Percentiles rank a stretch among this genome's conserved stretches.
Conservation (phyloP, 2,888 invertebrate species). For the Cantharis flavilabris region DNA sequence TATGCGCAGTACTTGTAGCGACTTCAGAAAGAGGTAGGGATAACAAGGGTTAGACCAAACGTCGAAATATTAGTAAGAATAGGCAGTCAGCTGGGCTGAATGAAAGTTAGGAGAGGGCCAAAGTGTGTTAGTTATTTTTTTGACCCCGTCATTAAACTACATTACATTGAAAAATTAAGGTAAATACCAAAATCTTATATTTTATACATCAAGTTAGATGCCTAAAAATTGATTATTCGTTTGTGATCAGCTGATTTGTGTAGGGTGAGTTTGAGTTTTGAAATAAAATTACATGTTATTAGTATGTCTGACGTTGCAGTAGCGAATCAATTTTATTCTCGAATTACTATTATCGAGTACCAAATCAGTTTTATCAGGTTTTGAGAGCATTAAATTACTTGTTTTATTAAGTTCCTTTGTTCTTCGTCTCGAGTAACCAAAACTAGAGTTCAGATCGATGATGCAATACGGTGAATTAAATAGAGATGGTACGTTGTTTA, state of each 20-base stretch:
- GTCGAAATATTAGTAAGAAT: slow-evolving; percentile 9
- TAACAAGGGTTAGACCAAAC: slow-evolving; percentile 23
- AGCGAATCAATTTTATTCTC: neutral
- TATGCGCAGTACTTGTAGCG: neutral
- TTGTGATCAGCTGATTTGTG: slow-evolving; percentile 1
- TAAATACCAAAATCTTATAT: neutral
- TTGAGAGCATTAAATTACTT: slow-evolving; percentile 3
- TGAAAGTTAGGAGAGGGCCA: slow-evolving; percentile 37
- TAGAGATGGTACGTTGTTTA: slow-evolving; percentile 33
- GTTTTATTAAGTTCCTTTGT: slow-evolving; percentile 17
- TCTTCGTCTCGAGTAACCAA: slow-evolving; percentile 34
- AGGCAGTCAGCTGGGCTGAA: slow-evolving; percentile 45
- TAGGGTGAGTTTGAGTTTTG: neutral
- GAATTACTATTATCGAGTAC: neutral
- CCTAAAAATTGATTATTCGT: neutral
- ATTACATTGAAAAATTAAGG: neutral
- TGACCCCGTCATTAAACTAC: slow-evolving; percentile 31
- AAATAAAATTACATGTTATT: neutral
- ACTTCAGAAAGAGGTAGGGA: slow-evolving; percentile 13
- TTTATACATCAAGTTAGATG: too few relatives aligned
- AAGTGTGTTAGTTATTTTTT: slow-evolving; percentile 37
- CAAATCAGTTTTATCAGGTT: neutral
- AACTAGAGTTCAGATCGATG: slow-evolving; percentile 48
- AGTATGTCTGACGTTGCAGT: neutral
- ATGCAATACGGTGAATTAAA: slow-evolving; percentile 45